phyloP scores from a whole-genome alignment of 2,888 invertebrate species.

The Macropis europaea region DNA sequence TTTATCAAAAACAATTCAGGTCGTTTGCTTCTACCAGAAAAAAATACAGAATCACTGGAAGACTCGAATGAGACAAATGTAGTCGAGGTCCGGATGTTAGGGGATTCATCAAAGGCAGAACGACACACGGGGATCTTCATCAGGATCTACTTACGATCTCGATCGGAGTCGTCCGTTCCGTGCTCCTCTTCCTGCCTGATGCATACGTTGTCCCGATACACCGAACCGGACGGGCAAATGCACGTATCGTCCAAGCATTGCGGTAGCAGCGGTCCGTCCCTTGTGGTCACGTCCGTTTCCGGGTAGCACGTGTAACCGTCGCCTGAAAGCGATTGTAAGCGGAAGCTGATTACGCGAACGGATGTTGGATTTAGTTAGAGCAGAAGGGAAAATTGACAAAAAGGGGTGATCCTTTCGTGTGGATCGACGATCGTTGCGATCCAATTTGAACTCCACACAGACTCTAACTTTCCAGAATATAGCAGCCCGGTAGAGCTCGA shows the following conservation, averaged over 20 bases:
- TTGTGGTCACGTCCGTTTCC: conserved; percentile 65
- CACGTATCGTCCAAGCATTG: conserved; percentile 81
- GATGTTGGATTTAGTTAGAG: neutral
- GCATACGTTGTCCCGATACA: conserved; percentile 69
- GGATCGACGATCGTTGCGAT: neutral
- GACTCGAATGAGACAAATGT: too few relatives aligned
- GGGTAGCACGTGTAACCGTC: conserved; percentile 81
- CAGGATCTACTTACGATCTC: conserved; percentile 64
- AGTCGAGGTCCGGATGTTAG: too few relatives aligned
- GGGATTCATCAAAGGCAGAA: neutral
- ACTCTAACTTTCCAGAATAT: conserved; percentile 3
- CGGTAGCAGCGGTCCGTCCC: conserved; percentile 67
- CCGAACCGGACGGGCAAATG: conserved; percentile 83
- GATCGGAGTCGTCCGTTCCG: conserved; percentile 38
- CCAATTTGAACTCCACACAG: neutral
- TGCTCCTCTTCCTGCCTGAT: conserved; percentile 58
- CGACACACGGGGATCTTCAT: too few relatives aligned
- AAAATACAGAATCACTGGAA: too few relatives aligned
- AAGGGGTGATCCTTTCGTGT: neutral
- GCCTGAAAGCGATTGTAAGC: conserved; percentile 59
- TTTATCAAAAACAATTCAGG: too few relatives aligned
- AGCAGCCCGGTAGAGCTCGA: neutral
- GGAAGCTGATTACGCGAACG: conserved; percentile 11
- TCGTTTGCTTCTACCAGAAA: too few relatives aligned
- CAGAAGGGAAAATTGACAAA: neutral